These are phyloP conservation scores for Saturnia japonica DNA, from an alignment of 2,888 invertebrate species.

Conservation along the genomic window DNA sequence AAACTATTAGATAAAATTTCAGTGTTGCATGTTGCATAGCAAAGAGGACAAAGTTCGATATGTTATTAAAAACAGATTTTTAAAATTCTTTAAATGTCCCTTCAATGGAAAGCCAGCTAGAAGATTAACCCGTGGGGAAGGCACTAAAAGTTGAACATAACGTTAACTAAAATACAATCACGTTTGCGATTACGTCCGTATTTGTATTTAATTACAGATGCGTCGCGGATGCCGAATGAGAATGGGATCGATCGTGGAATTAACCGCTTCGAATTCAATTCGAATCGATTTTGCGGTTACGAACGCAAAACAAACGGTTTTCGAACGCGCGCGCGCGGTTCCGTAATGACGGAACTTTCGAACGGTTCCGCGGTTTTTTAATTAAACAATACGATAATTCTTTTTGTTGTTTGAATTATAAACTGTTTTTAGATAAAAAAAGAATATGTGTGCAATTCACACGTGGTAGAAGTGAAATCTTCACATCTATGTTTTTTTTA, in stretches of 20 bases:
- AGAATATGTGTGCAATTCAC: no score
- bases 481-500: no score
- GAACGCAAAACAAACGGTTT: slow-evolving; percentile 14
- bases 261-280: slow-evolving; percentile 13
- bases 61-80: no score
- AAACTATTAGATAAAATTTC: no score
- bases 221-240: slow-evolving; percentile 1
- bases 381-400: slow-evolving; percentile 4
- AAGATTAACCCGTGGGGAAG: neutral
- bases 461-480: no score
- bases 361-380: slow-evolving; percentile 5
- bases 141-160: neutral
- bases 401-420: neutral
- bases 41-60: no score
- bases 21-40: no score
- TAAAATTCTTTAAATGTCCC: no score
- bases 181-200: neutral
- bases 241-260: slow-evolving; percentile 11
- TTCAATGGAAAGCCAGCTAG: neutral
- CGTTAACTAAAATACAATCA: neutral
- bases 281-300: slow-evolving; percentile 7
- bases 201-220: slow-evolving; percentile 10
- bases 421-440: no score
- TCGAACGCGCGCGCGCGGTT: slow-evolving; percentile 3
- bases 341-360: neutral